Percentiles rank a stretch among this genome's conserved stretches.
Conservation (phyloP, 1,140 invertebrate species). For the Zaprionus kolodkinae region DNA sequence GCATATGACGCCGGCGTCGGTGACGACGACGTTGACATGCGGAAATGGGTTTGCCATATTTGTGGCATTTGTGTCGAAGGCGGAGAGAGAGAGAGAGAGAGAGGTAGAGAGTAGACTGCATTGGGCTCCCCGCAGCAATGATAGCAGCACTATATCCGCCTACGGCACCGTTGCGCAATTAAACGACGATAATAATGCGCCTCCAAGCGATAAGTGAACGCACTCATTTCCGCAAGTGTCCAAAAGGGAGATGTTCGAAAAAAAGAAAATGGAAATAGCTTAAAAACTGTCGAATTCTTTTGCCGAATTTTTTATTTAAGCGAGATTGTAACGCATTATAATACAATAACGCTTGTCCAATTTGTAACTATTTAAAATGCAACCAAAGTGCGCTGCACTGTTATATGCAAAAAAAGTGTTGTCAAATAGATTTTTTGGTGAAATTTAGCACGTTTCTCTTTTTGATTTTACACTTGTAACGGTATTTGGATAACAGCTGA, state of each 20-base stretch:
- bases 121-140: background rate
- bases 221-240: conserved; percentile 12
- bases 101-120: background rate
- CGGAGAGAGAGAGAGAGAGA: background rate
- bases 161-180: conserved; percentile 29
- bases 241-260: background rate
- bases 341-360: no score
- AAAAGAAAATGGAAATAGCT: background rate
- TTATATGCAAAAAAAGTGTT: background rate
- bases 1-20: conserved; percentile 10
- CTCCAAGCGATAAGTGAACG: conserved; percentile 4
- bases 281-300: background rate
- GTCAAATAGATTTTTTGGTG: background rate
- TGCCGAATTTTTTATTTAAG: no score
- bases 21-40: conserved; percentile 22
- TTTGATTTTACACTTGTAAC: background rate
- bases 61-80: conserved; percentile 7
- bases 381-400: no score
- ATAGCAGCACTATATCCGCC: conserved; percentile 24
- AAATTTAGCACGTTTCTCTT: background rate
- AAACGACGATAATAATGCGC: conserved; percentile 17
- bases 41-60: conserved; percentile 40
- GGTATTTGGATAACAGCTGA: conserved; percentile 3
- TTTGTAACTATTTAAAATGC: no score
- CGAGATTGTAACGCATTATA: no score